Evolutionary conservation across 2,888 invertebrate genomes (phyloP).

Genomic region (Hypomecis atomaria): DNA sequence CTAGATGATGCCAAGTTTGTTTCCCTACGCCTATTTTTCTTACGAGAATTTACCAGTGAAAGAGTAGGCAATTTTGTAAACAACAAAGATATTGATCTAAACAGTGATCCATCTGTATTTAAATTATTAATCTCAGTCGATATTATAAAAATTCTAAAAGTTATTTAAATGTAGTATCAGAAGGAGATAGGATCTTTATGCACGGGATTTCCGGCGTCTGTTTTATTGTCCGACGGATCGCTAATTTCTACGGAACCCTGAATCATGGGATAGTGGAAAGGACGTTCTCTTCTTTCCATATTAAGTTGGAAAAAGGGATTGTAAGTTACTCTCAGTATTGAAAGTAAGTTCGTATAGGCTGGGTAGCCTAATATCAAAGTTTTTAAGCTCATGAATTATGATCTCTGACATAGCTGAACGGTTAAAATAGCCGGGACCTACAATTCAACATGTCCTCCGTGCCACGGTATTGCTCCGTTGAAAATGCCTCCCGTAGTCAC

Average conservation of each 20-base stretch:
- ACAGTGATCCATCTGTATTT: not conserved
- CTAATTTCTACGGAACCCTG: conserved; percentile 69
- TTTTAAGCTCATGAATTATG: too few relatives aligned
- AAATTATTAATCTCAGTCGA: conserved; percentile 56
- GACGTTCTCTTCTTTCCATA: conserved; percentile 29
- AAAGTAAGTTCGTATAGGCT: too few relatives aligned
- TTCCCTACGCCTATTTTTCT: too few relatives aligned
- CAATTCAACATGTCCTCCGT: too few relatives aligned
- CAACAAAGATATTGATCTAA: not conserved
- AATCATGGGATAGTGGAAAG: conserved; percentile 45
- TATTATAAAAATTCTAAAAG: conserved; percentile 65
- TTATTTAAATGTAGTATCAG: conserved; percentile 78
- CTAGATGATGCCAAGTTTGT: too few relatives aligned
- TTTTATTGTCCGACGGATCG: conserved; percentile 56
- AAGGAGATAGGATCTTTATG: conserved; percentile 77
- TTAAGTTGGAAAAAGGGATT: conserved; percentile 11
- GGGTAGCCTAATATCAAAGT: too few relatives aligned
- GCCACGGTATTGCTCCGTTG: too few relatives aligned
- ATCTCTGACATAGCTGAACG: too few relatives aligned
- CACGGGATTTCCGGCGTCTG: conserved; percentile 81
- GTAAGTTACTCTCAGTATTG: too few relatives aligned
- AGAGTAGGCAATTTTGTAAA: not conserved
- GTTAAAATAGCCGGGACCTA: too few relatives aligned
- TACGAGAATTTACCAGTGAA: too few relatives aligned
- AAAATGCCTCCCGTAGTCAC: too few relatives aligned